Evolutionary conservation across 2,113 vertebrate genomes (phyloP), one percentile per base, ranked within the genome.

Genomic region (Cyanoramphus novaezelandiae): DNA sequence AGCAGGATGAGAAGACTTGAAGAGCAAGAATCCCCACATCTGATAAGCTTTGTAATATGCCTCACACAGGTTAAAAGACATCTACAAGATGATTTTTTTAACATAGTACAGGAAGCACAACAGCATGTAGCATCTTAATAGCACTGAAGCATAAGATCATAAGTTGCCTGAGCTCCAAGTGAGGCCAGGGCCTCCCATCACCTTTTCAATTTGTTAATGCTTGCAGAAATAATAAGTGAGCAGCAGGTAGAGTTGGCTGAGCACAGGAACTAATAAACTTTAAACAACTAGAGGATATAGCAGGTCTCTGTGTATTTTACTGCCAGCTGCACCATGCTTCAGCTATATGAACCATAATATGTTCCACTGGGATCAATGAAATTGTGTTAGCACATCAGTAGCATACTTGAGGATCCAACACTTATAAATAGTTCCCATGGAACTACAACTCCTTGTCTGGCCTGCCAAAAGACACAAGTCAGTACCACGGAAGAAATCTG

Each of bases 341-440:
- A 82, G 41, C 49, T 91, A 1, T n/a, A 55, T 68, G 68, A 96
- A 74, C 55, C 46, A n/a, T 68, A 93, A 78, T 35, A 14, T 52
- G 13, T 67, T 64, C 94, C 68, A 6, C 68, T 41, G 93, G 93
- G 96, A 86, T 84, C 92, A 82, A 92, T 95, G 85, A 97, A 97
- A 86, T 33, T 75, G 60, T 85, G 65, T 95, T 95, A 94, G 55
- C 85, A 78, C 88, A 81, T 84, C 82, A 60, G 64, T 47, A 90
- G 92, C 62, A 71, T 86, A 81, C 92, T 78, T 60, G 50, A 92
- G 39, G 64, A 93, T 90, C 35, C 88, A 83, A 47, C 39, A 21
- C 68, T 74, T 92, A 70, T 25, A 93, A 90, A 96, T 74, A 83
- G 91, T 43, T 96, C 78, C 90, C 29, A 1, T 50, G 92, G 71